A percentile compares a stretch with the other conserved stretches of the same genome.
Conservation (phyloP, 2,888 invertebrate species). For the Cancer borealis region DNA sequence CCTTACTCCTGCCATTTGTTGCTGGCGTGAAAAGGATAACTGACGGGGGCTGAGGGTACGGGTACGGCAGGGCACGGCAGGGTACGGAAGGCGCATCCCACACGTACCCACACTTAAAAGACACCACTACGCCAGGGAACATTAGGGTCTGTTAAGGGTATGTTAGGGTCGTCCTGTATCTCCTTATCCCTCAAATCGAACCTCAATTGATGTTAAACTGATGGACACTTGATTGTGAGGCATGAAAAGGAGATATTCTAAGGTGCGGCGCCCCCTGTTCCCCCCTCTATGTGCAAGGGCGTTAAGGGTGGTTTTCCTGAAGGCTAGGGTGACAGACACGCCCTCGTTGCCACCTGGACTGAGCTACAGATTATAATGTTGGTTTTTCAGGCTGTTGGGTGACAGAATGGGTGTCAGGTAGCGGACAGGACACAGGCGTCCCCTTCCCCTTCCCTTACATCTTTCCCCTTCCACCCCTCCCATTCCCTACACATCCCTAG, state of each 20-base stretch:
- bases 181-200: slow-evolving; percentile 38
- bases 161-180: background rate
- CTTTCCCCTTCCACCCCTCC: background rate
- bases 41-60: slow-evolving; percentile 49
- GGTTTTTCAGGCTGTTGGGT: slow-evolving; percentile 68
- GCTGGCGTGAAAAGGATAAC: slow-evolving; percentile 74
- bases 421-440: slow-evolving; percentile 45
- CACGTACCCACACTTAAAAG: background rate
- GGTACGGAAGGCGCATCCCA: background rate
- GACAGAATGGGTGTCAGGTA: slow-evolving; percentile 70
- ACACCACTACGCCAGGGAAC: background rate
- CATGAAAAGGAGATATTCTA: background rate
- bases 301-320: background rate
- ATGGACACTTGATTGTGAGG: slow-evolving; percentile 67
- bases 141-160: background rate
- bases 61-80: background rate
- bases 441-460: background rate
- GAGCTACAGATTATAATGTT: slow-evolving; percentile 71
- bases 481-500: background rate
- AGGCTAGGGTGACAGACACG: background rate
- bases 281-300: background rate
- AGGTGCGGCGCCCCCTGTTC: background rate
- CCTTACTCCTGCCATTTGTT: slow-evolving; percentile 69
- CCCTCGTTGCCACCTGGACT: slow-evolving; percentile 51
- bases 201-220: slow-evolving; percentile 74